phyloP scores from a whole-genome alignment of 1,140 invertebrate species.

The Gonatopus flavifemur region DNA sequence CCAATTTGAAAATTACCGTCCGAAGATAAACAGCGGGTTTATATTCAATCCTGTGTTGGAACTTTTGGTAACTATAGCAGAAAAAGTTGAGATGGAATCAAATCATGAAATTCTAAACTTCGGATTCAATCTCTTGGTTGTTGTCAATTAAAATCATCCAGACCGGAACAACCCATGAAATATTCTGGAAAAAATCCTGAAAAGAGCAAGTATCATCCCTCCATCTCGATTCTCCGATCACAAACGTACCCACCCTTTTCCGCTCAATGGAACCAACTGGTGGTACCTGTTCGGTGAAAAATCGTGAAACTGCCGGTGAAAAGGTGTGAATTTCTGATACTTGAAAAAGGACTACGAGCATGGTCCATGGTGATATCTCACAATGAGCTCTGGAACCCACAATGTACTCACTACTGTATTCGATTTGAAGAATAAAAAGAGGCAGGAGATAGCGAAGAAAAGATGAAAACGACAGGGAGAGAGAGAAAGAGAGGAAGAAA shows the following conservation, averaged over 20 bases:
- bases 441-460: background rate
- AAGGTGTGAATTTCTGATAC: constrained; percentile 50
- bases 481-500: constrained; percentile 17
- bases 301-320: constrained; percentile 48
- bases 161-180: too few relatives aligned
- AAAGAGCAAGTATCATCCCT: too few relatives aligned
- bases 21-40: too few relatives aligned
- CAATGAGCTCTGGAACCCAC: constrained; percentile 49
- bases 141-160: too few relatives aligned
- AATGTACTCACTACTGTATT: constrained; percentile 43
- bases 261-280: constrained; percentile 43
- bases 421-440: background rate
- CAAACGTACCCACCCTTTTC: constrained; percentile 29
- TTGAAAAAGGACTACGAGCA: constrained; percentile 50
- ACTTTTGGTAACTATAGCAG: too few relatives aligned
- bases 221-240: background rate
- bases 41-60: too few relatives aligned
- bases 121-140: too few relatives aligned
- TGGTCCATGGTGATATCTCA: constrained; percentile 38
- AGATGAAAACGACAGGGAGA: constrained; percentile 15
- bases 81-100: too few relatives aligned
- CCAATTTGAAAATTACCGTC: too few relatives aligned
- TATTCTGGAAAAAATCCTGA: too few relatives aligned
- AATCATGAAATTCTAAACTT: too few relatives aligned
- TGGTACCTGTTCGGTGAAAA: constrained; percentile 42